These are phyloP conservation scores for Xenopus tropicalis DNA, from an alignment of 2,113 vertebrate species.

Conservation along the genomic window UCB_Xtro_10.0 CM004443.2:127965501-127966000, in stretches of 20 bases:
- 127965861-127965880: too few relatives aligned
- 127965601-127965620: slow-evolving; percentile 68
- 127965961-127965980: too few relatives aligned
- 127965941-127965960: too few relatives aligned
- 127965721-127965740: slow-evolving; percentile 18
- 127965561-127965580: slow-evolving; percentile 66
- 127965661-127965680: slow-evolving; percentile 31
- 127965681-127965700: slow-evolving; percentile 9
- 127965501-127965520: slow-evolving; percentile 61
- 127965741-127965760: neutral
- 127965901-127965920: too few relatives aligned
- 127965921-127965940: too few relatives aligned
- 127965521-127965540: slow-evolving; percentile 66
- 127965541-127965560: slow-evolving; percentile 66
- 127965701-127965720: slow-evolving; percentile 21
- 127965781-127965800: neutral
- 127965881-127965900: too few relatives aligned
- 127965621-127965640: slow-evolving; percentile 65
- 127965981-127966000: too few relatives aligned
- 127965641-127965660: slow-evolving; percentile 5
- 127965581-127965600: slow-evolving; percentile 64
- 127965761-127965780: neutral
- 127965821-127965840: too few relatives aligned
- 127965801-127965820: too few relatives aligned
- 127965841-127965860: too few relatives aligned